Conservation (phyloP, 2,113 vertebrate species). For the Blennius ocellaris region DNA sequence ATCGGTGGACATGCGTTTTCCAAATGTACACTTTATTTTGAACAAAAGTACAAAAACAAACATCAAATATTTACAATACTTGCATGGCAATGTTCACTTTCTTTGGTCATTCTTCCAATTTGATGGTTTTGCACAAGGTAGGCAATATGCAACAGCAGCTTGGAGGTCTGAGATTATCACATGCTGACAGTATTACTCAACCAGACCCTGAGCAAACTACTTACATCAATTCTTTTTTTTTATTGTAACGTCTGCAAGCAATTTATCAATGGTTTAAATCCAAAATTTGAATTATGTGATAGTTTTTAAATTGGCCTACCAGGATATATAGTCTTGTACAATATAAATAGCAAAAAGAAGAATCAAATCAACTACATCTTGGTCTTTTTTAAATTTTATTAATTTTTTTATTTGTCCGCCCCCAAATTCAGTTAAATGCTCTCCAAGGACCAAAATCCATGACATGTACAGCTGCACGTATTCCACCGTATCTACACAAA, state of each 20-base stretch:
- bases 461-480: constrained; percentile 65
- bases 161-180: constrained; percentile 60
- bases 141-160: constrained; percentile 58
- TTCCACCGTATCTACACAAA: constrained; percentile 67
- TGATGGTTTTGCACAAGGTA: constrained; percentile 70
- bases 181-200: constrained; percentile 71
- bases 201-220: constrained; percentile 60
- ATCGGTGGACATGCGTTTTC: constrained; percentile 56
- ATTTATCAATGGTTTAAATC: constrained; percentile 56
- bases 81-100: constrained; percentile 85
- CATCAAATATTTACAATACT: constrained; percentile 96
- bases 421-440: constrained; percentile 55
- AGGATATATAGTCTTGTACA: constrained; percentile 64
- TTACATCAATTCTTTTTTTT: constrained; percentile 49
- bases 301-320: constrained; percentile 54
- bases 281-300: constrained; percentile 38
- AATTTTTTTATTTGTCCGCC: constrained; percentile 30
- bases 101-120: constrained; percentile 96
- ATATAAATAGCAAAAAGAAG: constrained; percentile 82
- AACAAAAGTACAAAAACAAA: constrained; percentile 92
- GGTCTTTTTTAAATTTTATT: constrained; percentile 55
- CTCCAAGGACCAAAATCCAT: constrained; percentile 52
- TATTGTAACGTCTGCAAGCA: constrained; percentile 63
- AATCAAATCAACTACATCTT: constrained; percentile 70
- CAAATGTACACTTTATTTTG: constrained; percentile 96